Evolutionary conservation across 1,140 invertebrate genomes (phyloP).

Genomic region (Sminthurinus signatus): DNA sequence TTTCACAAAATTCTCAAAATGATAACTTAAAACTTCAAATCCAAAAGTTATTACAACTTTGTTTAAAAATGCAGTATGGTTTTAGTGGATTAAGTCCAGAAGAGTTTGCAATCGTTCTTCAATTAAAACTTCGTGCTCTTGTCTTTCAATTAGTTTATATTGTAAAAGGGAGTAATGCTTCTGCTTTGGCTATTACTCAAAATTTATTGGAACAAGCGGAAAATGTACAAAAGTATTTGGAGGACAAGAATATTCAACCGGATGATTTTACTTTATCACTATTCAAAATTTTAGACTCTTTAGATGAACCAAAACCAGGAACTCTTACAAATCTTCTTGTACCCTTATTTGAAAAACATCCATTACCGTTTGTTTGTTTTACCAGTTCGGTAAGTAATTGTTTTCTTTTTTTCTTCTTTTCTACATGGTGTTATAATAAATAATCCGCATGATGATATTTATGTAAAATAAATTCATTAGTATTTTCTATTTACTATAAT

Average conservation of each 20-base stretch:
- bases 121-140: constrained; percentile 73
- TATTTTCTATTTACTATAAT: too few relatives aligned
- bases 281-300: constrained; percentile 64
- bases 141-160: constrained; percentile 73
- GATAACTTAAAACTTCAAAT: constrained; percentile 29
- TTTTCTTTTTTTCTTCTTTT: too few relatives aligned
- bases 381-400: constrained; percentile 38
- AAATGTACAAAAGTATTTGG: constrained; percentile 51
- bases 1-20: constrained; percentile 29
- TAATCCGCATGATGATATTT: too few relatives aligned
- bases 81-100: constrained; percentile 69
- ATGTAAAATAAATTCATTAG: too few relatives aligned
- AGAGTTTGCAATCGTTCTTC: constrained; percentile 69
- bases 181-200: constrained; percentile 57
- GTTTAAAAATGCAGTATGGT: constrained; percentile 57
- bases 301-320: constrained; percentile 77
- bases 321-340: constrained; percentile 70
- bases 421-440: too few relatives aligned
- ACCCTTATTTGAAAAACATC: constrained; percentile 59
- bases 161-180: constrained; percentile 57
- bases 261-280: constrained; percentile 73
- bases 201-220: constrained; percentile 58
- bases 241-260: constrained; percentile 45
- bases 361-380: constrained; percentile 45
- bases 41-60: constrained; percentile 41